Conservation (phyloP, 2,113 vertebrate genomes). For the Rhineura floridana region DNA sequence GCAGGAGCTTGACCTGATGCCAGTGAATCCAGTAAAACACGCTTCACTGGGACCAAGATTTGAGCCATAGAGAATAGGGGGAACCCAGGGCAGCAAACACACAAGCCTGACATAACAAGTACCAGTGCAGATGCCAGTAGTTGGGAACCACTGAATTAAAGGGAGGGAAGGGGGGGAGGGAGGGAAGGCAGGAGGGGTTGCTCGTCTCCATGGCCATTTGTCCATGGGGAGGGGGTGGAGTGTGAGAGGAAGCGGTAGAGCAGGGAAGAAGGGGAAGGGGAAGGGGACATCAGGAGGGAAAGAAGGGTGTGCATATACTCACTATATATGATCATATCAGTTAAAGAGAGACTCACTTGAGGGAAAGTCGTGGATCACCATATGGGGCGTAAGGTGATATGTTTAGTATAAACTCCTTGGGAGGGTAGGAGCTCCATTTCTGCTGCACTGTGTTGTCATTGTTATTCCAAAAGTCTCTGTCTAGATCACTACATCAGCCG, state of each 20-base stretch:
- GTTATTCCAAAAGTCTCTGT: constrained; percentile 99
- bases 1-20: not conserved
- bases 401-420: constrained; percentile 99
- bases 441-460: constrained; percentile 99
- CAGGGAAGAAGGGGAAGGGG: constrained; percentile 63
- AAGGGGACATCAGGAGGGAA: constrained; percentile 54
- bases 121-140: not conserved
- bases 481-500: constrained; percentile 92
- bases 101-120: not conserved
- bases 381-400: constrained; percentile 99
- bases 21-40: not conserved
- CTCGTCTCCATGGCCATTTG: constrained; percentile 90
- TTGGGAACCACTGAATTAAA: constrained; percentile 33
- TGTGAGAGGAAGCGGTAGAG: constrained; percentile 62
- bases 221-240: constrained; percentile 79
- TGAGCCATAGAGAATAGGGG: constrained; percentile 38
- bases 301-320: constrained; percentile 71
- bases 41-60: not conserved
- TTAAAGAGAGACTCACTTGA: constrained; percentile 97
- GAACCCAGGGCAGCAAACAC: not conserved
- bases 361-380: constrained; percentile 98
- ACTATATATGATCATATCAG: constrained; percentile 75
- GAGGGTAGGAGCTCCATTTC: constrained; percentile 99
- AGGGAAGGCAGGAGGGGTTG: constrained; percentile 81
- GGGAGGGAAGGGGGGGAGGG: constrained; percentile 26